Conservation (phyloP, 2,888 invertebrate species). For the Pandemis cinnamomeana region DNA sequence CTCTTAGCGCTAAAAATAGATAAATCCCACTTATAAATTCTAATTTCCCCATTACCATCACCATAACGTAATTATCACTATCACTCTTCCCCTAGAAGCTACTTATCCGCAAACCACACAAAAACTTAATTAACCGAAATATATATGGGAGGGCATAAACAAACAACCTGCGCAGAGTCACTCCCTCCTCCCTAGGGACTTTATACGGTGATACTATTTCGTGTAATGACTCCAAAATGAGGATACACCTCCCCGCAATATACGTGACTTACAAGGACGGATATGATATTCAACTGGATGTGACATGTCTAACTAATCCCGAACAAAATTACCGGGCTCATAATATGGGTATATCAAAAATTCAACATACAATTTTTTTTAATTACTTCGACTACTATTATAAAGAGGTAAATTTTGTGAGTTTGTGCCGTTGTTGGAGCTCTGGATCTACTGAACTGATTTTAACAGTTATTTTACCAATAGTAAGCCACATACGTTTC, state of each 20-base stretch:
- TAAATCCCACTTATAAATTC: slow-evolving; percentile 48
- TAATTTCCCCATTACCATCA: slow-evolving; percentile 56
- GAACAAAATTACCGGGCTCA: too few species aligned
- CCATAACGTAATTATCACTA: slow-evolving; percentile 44
- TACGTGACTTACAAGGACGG: slow-evolving; percentile 51
- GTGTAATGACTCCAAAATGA: slow-evolving; percentile 84
- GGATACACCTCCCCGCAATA: slow-evolving; percentile 76
- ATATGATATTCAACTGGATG: slow-evolving; percentile 19
- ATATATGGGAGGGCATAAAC: slow-evolving; percentile 78
- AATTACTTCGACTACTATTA: too few species aligned
- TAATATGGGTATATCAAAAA: background rate
- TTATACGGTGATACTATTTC: slow-evolving; percentile 82
- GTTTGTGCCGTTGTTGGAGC: too few species aligned
- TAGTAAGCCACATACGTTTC: too few species aligned
- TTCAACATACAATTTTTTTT: background rate
- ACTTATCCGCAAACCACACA: slow-evolving; percentile 74
- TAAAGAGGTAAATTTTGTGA: too few species aligned
- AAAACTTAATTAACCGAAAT: slow-evolving; percentile 84
- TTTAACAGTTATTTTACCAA: too few species aligned
- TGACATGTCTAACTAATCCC: background rate
- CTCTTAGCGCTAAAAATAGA: slow-evolving; percentile 37
- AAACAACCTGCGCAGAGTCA: slow-evolving; percentile 72
- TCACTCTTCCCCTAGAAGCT: slow-evolving; percentile 37
- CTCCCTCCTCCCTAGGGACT: slow-evolving; percentile 76
- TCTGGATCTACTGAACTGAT: too few species aligned